phyloP scores from a whole-genome alignment of 1,140 invertebrate species.

The Dolichoris vasculosae region DNA sequence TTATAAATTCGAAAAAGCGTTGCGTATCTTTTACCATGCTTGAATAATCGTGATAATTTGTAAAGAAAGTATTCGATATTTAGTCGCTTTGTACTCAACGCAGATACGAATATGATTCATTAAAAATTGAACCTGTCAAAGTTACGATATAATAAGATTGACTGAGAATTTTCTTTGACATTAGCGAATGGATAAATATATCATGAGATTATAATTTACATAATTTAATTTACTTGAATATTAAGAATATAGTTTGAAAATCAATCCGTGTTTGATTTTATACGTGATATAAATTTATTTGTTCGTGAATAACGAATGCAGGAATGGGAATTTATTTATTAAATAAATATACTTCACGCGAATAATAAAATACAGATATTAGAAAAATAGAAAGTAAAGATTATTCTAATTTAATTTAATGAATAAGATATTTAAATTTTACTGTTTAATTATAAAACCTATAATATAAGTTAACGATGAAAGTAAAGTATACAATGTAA shows the following conservation, averaged over 20 bases:
- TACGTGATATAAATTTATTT: neutral
- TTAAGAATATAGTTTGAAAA: neutral
- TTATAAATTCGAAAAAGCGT: neutral
- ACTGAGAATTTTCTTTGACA: neutral
- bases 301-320: neutral
- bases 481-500: too few relatives aligned
- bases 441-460: too few relatives aligned
- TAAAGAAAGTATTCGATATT: neutral
- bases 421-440: too few relatives aligned
- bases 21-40: neutral
- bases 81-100: too few relatives aligned
- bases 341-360: too few relatives aligned
- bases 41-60: neutral
- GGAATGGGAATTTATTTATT: too few relatives aligned
- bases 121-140: neutral
- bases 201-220: neutral
- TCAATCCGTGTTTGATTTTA: neutral
- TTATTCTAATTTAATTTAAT: too few relatives aligned
- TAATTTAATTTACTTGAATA: neutral
- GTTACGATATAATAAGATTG: neutral
- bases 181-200: neutral
- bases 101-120: too few relatives aligned
- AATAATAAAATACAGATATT: too few relatives aligned
- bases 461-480: too few relatives aligned
- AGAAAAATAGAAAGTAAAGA: too few relatives aligned